Base-by-base conservation (phyloP, 2,113 vertebrate genomes). In the Euleptes europaea region DNA sequence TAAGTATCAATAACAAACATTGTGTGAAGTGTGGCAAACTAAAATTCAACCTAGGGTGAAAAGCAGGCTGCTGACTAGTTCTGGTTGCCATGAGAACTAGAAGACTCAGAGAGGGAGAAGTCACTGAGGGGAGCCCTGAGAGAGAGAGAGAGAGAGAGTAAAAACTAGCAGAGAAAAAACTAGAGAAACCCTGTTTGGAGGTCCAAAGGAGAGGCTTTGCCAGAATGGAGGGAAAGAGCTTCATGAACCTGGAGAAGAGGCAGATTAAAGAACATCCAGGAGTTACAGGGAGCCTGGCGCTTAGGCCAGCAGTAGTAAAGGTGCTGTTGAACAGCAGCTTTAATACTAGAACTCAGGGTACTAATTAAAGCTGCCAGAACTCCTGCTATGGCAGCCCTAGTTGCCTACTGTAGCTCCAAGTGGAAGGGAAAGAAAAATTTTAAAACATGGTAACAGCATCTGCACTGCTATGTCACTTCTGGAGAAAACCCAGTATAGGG, bases 1-100 rank as follows among this genome's bases (percentile, higher is more conserved):
- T 95, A 84, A 94, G 94, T 95, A 90, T 6, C 42, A 70, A n/a
- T 81, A 44, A 23, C 3, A 9, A 14, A 8, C n/a, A 15, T 54
- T 44, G 71, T 73, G 26, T 28, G 23, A 73, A 13, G 12, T 44
- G 13, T 3, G 44, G 71, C 19, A 11, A 28, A 78, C 33, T 40
- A 78, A 63, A 63, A 51, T 38, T 63, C 42, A 63, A 63, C 12
- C 23, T 28, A 63, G 35, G 57, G 33, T 14, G 35, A 40, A 78
- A 40, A 54, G 57, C 11, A 60, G 11, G 33, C 12, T 40, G n/a
- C 33, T 31, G 42, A 5, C 21, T 47, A 47, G 14, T 49, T 49
- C 10, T 49, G 44, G 12, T 74, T 15, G 31, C 72, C 72, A 74
- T 47, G 44, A 6, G 28, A 31, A 74, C 44, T 8, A 28, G 28